Evolutionary conservation across 1,140 invertebrate genomes (phyloP).

Genomic region (Homarus americanus): DNA sequence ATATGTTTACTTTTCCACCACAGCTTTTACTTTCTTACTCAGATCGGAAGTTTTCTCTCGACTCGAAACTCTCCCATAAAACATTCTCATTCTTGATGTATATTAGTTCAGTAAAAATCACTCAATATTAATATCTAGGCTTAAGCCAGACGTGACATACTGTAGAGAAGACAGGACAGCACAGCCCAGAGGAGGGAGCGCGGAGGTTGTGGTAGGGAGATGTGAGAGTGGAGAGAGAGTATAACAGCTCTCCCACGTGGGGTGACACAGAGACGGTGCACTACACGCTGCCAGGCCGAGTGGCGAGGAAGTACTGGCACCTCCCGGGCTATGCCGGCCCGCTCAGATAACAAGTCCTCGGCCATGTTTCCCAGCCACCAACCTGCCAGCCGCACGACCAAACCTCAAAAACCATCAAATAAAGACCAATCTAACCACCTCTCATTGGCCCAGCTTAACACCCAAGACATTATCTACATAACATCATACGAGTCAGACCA

Average conservation of each 20-base stretch:
- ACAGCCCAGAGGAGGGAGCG: too few species aligned
- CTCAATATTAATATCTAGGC: too few species aligned
- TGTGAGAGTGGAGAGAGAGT: not conserved
- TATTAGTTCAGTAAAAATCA: too few species aligned
- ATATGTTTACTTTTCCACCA: too few species aligned
- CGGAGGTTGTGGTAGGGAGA: not conserved
- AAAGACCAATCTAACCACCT: not conserved
- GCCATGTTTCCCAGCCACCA: conserved; percentile 41
- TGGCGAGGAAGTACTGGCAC: conserved; percentile 41
- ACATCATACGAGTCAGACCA: not conserved
- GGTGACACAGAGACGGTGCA: not conserved
- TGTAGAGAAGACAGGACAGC: too few species aligned
- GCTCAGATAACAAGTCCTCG: conserved; percentile 53
- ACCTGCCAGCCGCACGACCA: conserved; percentile 47
- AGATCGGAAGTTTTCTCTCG: too few species aligned
- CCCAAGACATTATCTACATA: not conserved
- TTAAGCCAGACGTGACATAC: too few species aligned
- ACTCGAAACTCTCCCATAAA: too few species aligned
- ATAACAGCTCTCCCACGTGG: conserved; percentile 30
- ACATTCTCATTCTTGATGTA: too few species aligned
- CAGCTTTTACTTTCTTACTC: too few species aligned
- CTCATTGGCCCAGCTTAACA: not conserved
- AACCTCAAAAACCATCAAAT: not conserved
- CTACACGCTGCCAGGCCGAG: conserved; percentile 22
- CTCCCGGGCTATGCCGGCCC: conserved; percentile 36